Base-by-base conservation (phyloP, 2,113 vertebrate species). In the Suricata suricatta region DNA sequence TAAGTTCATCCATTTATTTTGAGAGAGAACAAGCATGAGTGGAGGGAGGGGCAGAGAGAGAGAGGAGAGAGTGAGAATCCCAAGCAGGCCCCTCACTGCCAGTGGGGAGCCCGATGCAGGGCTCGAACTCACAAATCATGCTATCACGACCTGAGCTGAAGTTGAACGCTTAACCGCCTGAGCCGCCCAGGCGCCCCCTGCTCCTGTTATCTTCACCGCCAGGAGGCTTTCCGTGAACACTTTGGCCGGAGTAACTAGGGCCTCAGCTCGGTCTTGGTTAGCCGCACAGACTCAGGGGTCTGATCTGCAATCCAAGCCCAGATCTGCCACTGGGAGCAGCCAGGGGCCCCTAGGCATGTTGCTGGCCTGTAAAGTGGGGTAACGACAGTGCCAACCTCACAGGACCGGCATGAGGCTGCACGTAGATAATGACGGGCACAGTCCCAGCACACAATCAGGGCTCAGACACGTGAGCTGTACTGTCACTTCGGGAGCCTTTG, bases 181-280 rank as follows among this genome's bases (percentile, higher is more conserved):
- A 60, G 57, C 57, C 1, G 0, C 57, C 57, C 21, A 8, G 57
- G 57, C 8, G 21, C 57, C 57, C 57, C 57, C 57, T 8, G 21
- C 72, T 54, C 8, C 47, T 2, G 0, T 52, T 35, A 35, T 17
- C 25, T 15, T 64, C 35, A 27, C 15, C 17, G 63, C 50, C 50
- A 57, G 57, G 21, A 25, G 12, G 38, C 33, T 27, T 50, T 33
- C 31, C 27, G 47, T 0, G 29, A 19, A 27, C 19, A 8, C 3
- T 27, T 68, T 25, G 41, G 68, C 38, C 60, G 69, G 50, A 52
- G 85, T 38, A n/a, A 54, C 2, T 41, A 64, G 69, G 29, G 31
- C 52, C 52, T 29, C 27, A 15, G 33, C 35, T 92, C 52, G 25
- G 17, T 71, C 87, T 77, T 29, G 44, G 63, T 54, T 77, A 79